phyloP scores from a whole-genome alignment of 2,888 invertebrate genomes.

The Acrobasis consociella region DNA sequence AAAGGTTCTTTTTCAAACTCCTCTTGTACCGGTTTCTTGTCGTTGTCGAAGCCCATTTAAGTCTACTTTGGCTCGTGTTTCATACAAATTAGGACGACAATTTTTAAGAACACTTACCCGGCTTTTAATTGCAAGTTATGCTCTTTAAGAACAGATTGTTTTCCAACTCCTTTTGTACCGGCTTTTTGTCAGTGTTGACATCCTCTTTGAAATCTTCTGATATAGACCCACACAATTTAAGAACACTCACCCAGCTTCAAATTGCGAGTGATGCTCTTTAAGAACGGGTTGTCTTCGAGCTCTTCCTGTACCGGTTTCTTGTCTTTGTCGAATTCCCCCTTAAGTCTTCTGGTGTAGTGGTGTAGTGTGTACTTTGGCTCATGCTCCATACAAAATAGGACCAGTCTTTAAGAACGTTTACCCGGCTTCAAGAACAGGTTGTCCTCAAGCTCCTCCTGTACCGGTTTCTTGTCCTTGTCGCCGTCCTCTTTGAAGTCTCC shows the following conservation, averaged over 20 bases:
- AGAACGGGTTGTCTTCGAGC: slow-evolving; percentile 45
- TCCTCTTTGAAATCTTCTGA: slow-evolving; percentile 50
- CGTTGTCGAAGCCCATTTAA: too few relatives aligned
- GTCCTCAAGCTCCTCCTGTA: slow-evolving; percentile 28
- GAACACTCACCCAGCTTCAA: slow-evolving; percentile 26
- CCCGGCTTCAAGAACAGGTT: slow-evolving; percentile 45
- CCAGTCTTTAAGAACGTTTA: neutral
- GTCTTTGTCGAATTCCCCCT: slow-evolving; percentile 30
- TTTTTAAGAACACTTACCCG: neutral
- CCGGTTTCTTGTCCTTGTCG: slow-evolving; percentile 14
- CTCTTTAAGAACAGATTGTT: slow-evolving; percentile 50
- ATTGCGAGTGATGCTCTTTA: slow-evolving; percentile 46
- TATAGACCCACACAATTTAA: slow-evolving; percentile 27
- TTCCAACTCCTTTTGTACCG: slow-evolving; percentile 24
- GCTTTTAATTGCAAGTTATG: slow-evolving; percentile 41
- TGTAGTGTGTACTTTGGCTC: slow-evolving; percentile 34
- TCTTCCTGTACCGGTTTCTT: neutral
- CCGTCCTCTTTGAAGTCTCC: slow-evolving; percentile 13
- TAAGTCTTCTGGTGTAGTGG: slow-evolving; percentile 57
- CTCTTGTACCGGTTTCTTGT: neutral
- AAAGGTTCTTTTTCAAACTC: slow-evolving; percentile 47
- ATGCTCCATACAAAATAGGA: too few relatives aligned
- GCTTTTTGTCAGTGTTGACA: slow-evolving; percentile 20
- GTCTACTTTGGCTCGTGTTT: too few relatives aligned
- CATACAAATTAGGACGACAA: too few relatives aligned